These are phyloP conservation scores for Austrolebias charrua DNA, from an alignment of 2,797 vertebrate genomes.

Conservation along the genomic window DNA sequence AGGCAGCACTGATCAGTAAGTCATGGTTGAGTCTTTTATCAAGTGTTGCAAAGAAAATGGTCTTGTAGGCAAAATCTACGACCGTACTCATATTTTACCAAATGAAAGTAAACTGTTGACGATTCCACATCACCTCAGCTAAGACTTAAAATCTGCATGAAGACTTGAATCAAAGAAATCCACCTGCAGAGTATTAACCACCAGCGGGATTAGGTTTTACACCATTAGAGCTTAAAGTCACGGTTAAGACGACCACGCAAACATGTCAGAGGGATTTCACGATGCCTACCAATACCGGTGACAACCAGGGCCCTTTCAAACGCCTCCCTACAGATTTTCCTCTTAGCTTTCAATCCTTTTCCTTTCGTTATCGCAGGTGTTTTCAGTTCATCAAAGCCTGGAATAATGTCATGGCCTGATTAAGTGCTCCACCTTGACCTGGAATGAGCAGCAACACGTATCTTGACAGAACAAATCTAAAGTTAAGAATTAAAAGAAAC, in stretches of 20 bases:
- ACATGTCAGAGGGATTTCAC: slow-evolving; percentile 66
- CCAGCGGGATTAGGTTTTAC: slow-evolving; percentile 51
- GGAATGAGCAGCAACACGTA: not conserved
- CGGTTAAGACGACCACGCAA: slow-evolving; percentile 48
- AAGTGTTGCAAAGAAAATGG: slow-evolving; percentile 36
- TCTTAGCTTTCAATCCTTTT: not conserved
- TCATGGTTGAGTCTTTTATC: slow-evolving; percentile 9
- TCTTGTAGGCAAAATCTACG: slow-evolving; percentile 35
- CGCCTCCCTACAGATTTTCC: not conserved
- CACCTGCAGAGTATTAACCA: slow-evolving; percentile 54
- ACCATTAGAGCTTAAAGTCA: slow-evolving; percentile 59
- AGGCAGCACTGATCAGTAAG: slow-evolving; percentile 36
- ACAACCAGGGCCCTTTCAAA: slow-evolving; percentile 25
- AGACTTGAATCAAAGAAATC: slow-evolving; percentile 64
- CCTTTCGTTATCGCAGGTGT: not conserved
- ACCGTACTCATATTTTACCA: slow-evolving; percentile 62
- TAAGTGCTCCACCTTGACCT: no score
- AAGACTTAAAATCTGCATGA: slow-evolving; percentile 58
- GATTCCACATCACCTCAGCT: slow-evolving; percentile 16
- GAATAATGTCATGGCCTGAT: no score
- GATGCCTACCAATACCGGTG: slow-evolving; percentile 25
- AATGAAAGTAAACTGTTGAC: slow-evolving; percentile 44
- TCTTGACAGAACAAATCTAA: not conserved
- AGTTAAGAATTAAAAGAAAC: no score
- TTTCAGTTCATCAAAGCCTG: not conserved